These are phyloP conservation scores for Enteromius unitaeniatus DNA, from an alignment of 2,797 vertebrate genomes.

Conservation along the genomic window DNA sequence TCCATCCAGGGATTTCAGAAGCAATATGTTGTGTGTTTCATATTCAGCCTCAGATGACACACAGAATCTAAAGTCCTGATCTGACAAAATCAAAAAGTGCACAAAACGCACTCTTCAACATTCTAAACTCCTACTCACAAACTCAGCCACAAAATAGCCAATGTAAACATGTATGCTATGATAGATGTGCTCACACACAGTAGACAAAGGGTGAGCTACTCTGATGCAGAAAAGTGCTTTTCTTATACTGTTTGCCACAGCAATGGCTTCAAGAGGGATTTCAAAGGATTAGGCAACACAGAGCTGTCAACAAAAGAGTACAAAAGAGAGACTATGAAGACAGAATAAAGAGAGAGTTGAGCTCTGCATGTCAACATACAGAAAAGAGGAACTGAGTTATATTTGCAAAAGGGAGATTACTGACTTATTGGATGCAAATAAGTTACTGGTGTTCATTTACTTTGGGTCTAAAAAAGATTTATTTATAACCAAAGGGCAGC, in stretches of 20 bases:
- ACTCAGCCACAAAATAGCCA: background rate
- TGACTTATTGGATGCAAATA: conserved; percentile 33
- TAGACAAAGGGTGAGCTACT: conserved; percentile 40
- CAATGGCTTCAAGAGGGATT: conserved; percentile 57
- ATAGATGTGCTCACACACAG: conserved; percentile 2
- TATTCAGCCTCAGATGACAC: background rate
- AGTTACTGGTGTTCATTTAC: conserved; percentile 29
- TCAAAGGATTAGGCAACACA: conserved; percentile 62
- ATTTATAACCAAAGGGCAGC: conserved; percentile 6
- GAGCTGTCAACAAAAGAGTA: conserved; percentile 55
- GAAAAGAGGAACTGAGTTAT: conserved; percentile 39
- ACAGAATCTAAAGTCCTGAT: background rate
- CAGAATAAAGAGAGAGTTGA: conserved; percentile 45
- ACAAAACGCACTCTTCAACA: background rate
- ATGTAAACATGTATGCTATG: conserved; percentile 15
- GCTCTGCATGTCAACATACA: conserved; percentile 46
- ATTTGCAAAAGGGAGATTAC: conserved; percentile 44
- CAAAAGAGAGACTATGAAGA: conserved; percentile 45
- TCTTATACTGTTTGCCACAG: conserved; percentile 54
- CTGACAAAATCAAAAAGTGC: background rate
- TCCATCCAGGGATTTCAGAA: background rate
- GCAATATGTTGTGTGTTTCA: background rate
- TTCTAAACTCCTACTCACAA: background rate
- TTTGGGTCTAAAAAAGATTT: conserved; percentile 8
- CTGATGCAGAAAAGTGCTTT: conserved; percentile 47